phyloP scores from a whole-genome alignment of 92 coral and sea anemone species.

The Palythoa caribaeorum region DNA sequence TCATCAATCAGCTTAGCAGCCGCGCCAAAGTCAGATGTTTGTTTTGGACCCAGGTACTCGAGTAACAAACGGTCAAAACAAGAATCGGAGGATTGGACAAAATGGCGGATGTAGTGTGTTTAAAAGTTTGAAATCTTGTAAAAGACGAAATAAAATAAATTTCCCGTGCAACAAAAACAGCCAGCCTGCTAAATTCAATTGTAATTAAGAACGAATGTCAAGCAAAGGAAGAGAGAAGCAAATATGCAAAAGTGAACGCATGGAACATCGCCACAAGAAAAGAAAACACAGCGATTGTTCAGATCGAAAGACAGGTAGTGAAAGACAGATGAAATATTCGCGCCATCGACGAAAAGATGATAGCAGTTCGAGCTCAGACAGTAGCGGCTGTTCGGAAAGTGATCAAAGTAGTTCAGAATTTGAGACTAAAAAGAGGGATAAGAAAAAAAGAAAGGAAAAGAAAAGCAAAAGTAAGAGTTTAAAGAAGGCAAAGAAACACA shows the following conservation, averaged over 20 bases:
- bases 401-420: constrained; percentile 25
- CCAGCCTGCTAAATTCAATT: background rate
- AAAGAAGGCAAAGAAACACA: constrained; percentile 28
- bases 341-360: constrained; percentile 10
- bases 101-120: background rate
- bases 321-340: background rate
- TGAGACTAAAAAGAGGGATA: background rate
- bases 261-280: background rate
- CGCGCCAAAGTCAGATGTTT: no score
- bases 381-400: background rate
- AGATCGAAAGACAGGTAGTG: background rate
- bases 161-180: background rate
- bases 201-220: background rate
- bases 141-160: no score
- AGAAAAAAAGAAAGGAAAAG: background rate
- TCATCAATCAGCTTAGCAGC: no score
- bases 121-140: no score
- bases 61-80: background rate
- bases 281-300: constrained; percentile 30
- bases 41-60: background rate
- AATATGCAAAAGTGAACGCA: background rate
- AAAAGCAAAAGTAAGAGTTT: background rate
- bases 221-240: background rate
- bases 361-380: background rate
- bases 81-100: background rate